These are phyloP conservation scores for Sisor rabdophorus DNA, from an alignment of 2,113 vertebrate species.

Conservation along the genomic window DNA sequence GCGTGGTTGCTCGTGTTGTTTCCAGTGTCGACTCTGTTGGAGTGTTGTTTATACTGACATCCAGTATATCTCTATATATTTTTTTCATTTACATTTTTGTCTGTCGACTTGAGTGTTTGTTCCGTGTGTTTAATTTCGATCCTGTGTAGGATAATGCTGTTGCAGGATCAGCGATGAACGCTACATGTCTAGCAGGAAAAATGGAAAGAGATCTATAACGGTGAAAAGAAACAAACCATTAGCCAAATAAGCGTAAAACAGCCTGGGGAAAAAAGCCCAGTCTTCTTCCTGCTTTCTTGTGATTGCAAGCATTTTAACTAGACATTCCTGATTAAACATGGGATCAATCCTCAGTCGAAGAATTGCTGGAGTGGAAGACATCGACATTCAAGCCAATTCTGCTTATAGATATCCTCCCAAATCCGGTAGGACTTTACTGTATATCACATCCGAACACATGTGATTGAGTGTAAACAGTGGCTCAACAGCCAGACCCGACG, in stretches of 20 bases:
- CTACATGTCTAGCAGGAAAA: not conserved
- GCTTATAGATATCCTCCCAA: constrained; percentile 96
- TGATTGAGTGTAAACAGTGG: not conserved
- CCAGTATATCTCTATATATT: too few relatives aligned
- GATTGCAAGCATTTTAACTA: not conserved
- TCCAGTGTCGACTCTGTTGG: constrained; percentile 5
- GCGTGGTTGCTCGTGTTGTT: constrained; percentile 38
- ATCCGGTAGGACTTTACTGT: constrained; percentile 77
- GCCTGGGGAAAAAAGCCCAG: not conserved
- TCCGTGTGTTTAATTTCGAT: not conserved
- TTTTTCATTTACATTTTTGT: not conserved
- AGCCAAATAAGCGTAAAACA: constrained; percentile 8
- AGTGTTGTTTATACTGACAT: constrained; percentile 20
- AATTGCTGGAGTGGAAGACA: constrained; percentile 95
- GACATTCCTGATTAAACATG: constrained; percentile 66
- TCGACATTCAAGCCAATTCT: constrained; percentile 96
- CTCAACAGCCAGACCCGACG: not conserved
- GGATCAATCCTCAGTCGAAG: constrained; percentile 92
- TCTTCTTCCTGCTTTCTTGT: not conserved
- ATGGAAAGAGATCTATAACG: constrained; percentile 44
- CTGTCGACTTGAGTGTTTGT: not conserved
- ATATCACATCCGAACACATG: not conserved
- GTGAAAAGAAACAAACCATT: constrained; percentile 50
- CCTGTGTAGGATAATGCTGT: not conserved
- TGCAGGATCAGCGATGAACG: not conserved